A percentile compares a stretch with the other conserved stretches of the same genome.
These are phyloP conservation scores for Atlantisia rogersi DNA, from an alignment of 2,113 vertebrate genomes.

Conservation along the genomic window DNA sequence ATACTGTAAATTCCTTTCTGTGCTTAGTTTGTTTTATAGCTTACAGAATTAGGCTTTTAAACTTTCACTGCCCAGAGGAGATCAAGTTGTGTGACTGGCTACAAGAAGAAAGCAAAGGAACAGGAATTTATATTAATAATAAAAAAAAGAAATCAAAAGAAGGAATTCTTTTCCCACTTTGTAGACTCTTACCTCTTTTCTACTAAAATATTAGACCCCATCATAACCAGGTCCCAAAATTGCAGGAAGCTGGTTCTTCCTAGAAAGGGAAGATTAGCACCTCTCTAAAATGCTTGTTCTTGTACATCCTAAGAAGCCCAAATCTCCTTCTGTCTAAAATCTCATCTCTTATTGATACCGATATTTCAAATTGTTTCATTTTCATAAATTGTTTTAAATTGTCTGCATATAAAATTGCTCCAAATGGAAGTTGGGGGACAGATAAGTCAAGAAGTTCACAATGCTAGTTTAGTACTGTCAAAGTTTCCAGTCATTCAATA, in stretches of 20 bases:
- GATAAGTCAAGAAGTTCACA: background rate
- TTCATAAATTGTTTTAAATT: slow-evolving; percentile 65
- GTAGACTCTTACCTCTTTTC: background rate
- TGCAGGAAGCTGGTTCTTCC: background rate
- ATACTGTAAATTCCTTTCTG: slow-evolving; percentile 70
- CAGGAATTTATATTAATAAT: background rate
- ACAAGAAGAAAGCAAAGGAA: slow-evolving; percentile 31
- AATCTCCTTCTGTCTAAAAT: background rate
- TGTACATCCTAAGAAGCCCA: background rate
- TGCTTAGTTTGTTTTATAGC: slow-evolving; percentile 66
- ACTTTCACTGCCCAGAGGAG: slow-evolving; percentile 46
- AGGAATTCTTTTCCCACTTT: background rate
- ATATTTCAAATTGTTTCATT: slow-evolving; percentile 27
- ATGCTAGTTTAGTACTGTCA: background rate
- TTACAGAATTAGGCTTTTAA: slow-evolving; percentile 63
- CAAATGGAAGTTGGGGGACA: background rate
- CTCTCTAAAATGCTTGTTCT: background rate
- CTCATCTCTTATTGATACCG: background rate
- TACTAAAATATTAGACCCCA: background rate
- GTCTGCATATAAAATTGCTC: background rate
- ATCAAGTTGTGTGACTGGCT: slow-evolving; percentile 1
- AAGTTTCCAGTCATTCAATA: background rate
- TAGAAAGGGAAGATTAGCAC: background rate
- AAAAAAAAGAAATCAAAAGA: background rate
- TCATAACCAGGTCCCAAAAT: background rate